Base-by-base conservation (phyloP, 37 sponge, comb jelly and placozoan genomes). In the Chondrosia reniformis region DNA sequence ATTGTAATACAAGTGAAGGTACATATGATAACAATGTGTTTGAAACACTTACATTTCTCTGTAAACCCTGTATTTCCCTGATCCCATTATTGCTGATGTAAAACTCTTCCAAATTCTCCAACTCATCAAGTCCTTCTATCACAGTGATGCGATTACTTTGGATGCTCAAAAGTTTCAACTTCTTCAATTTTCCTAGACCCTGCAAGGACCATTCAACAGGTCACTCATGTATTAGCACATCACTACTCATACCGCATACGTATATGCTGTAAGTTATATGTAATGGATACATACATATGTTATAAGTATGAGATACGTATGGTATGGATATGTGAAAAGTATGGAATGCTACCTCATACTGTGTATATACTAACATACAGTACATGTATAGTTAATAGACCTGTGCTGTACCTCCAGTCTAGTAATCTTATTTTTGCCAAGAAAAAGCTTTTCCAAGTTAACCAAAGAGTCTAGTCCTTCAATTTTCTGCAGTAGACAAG, bases 11-110 rank as follows among this genome's bases (percentile, higher is more conserved):
- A n/a, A n/a, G n/a, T n/a, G n/a, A n/a, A n/a, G n/a, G n/a, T n/a
- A n/a, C n/a, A n/a, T n/a, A n/a, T n/a, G n/a, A n/a, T n/a, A n/a
- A n/a, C n/a, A n/a, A n/a, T n/a, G n/a, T n/a, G n/a, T n/a, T n/a
- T n/a, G n/a, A n/a, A n/a, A 15, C 41, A 37, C 81, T 81, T 38
- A 81, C 81, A 45, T 74, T 59, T 34, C 30, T 81, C 32, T 87
- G 87, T 27, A 96, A 83, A 9, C 94, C 94, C 42, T 83, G 75
- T 10, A 96, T 85, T 42, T 46, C 67, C 58, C 54, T 63, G 36
- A 96, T 82, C 28, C 91, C 91, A 54, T 96, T 96, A 73, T 92
- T 80, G 52, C 91, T 89, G 59, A 96, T 52, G 46, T 96, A 96
- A 15, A 96, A 85, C 72, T 93, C 94, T 43, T 96, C 93, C 38